These are phyloP conservation scores for Mechanitis messenoides DNA, from an alignment of 2,888 invertebrate species.

Conservation along the genomic window DNA sequence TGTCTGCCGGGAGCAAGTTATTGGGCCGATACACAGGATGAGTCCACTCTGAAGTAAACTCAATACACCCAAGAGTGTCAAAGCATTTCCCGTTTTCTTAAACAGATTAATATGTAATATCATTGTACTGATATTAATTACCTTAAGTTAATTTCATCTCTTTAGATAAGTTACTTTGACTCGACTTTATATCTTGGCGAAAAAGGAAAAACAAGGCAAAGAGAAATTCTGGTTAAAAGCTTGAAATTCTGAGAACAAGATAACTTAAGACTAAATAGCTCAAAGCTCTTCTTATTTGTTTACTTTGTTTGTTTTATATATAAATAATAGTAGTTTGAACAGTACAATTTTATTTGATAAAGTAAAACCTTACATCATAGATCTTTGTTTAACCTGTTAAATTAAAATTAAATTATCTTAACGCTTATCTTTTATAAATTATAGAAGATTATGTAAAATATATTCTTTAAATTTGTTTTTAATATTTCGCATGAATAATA, in stretches of 20 bases:
- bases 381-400: background rate
- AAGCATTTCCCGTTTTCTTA: slow-evolving; percentile 7
- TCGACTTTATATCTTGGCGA: background rate
- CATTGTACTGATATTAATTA: too few relatives aligned
- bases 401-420: too few relatives aligned
- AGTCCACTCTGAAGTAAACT: slow-evolving; percentile 6
- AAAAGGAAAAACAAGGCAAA: background rate
- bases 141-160: background rate
- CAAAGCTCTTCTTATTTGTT: slow-evolving; percentile 9
- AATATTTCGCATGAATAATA: too few relatives aligned
- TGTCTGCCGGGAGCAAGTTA: slow-evolving; percentile 9
- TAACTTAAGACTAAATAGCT: slow-evolving; percentile 15
- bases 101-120: background rate
- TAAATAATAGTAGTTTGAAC: background rate
- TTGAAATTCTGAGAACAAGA: slow-evolving; percentile 12
- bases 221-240: slow-evolving; percentile 4
- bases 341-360: slow-evolving; percentile 5
- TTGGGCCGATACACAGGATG: slow-evolving; percentile 6
- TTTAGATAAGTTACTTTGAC: background rate
- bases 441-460: too few relatives aligned
- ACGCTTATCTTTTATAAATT: too few relatives aligned
- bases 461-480: too few relatives aligned
- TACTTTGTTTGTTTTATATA: slow-evolving; percentile 13
- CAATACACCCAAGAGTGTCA: slow-evolving; percentile 8
- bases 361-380: too few relatives aligned